phyloP scores from a whole-genome alignment of 2,113 vertebrate species.

The Mobula birostris region DNA sequence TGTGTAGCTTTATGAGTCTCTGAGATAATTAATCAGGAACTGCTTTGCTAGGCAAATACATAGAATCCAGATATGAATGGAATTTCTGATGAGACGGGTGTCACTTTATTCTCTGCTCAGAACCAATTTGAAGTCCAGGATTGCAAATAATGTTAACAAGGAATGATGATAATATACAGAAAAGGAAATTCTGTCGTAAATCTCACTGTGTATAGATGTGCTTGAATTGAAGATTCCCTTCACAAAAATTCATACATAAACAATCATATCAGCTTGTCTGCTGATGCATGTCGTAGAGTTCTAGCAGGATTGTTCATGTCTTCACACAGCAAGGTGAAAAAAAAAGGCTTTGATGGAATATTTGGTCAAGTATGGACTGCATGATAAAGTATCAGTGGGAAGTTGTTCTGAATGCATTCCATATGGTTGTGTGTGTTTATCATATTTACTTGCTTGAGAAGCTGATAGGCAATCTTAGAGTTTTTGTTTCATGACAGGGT shows the following conservation, averaged over 20 bases:
- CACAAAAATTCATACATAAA: not conserved
- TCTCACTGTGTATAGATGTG: not conserved
- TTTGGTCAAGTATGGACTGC: not conserved
- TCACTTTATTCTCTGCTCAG: not conserved
- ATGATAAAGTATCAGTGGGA: not conserved
- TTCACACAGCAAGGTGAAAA: not conserved
- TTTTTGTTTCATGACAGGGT: not conserved
- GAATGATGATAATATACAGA: not conserved
- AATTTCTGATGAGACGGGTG: conserved; percentile 6
- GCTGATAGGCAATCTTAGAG: not conserved
- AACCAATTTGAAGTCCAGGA: not conserved
- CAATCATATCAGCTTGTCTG: not conserved
- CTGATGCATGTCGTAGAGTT: not conserved
- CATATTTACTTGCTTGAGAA: not conserved
- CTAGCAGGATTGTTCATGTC: not conserved
- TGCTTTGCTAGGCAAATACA: not conserved
- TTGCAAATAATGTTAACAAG: conserved; percentile 23
- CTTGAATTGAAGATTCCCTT: not conserved
- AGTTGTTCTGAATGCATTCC: not conserved
- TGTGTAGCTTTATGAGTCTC: conserved; percentile 27
- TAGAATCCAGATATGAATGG: conserved; percentile 2
- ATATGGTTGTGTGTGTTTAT: not conserved
- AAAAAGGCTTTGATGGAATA: not conserved
- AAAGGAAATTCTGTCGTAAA: not conserved
- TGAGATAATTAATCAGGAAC: conserved; percentile 19